These are phyloP conservation scores for Grammomys dolichurus DNA, from an alignment of 2,113 vertebrate genomes.

Conservation along the genomic window DNA sequence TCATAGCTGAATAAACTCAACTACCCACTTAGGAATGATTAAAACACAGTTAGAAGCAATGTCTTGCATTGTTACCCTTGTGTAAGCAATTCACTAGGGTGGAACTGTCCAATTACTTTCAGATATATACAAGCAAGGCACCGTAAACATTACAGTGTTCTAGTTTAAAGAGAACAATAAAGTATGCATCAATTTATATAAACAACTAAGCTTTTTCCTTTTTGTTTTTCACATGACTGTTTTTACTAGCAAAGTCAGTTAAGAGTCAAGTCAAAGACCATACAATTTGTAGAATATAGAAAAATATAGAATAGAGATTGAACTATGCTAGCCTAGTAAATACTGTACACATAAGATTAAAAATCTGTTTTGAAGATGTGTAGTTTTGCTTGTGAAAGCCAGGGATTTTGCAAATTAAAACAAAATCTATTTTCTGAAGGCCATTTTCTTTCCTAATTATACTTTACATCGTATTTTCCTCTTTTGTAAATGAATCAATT, in stretches of 20 bases:
- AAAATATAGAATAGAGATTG: neutral
- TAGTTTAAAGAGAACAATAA: constrained; percentile 75
- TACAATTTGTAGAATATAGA: neutral
- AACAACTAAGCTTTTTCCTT: neutral
- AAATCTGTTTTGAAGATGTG: constrained; percentile 35
- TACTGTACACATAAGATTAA: neutral
- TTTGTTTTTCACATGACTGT: constrained; percentile 47
- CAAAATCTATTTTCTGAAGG: constrained; percentile 57
- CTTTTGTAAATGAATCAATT: constrained; percentile 69
- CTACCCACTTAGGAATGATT: constrained; percentile 79
- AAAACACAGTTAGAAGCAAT: constrained; percentile 75
- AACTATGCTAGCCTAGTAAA: constrained; percentile 34
- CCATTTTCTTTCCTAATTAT: constrained; percentile 74
- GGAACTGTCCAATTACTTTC: constrained; percentile 82
- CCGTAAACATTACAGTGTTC: constrained; percentile 73
- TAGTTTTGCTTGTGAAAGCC: constrained; percentile 47
- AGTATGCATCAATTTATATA: constrained; percentile 66
- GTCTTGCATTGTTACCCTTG: constrained; percentile 61
- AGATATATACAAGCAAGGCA: constrained; percentile 77
- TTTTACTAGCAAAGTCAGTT: constrained; percentile 68
- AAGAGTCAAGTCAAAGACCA: constrained; percentile 50
- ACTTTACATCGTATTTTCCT: constrained; percentile 68
- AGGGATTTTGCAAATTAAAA: constrained; percentile 69
- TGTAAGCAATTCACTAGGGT: constrained; percentile 76
- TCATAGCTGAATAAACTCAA: constrained; percentile 80